Base-by-base conservation (phyloP, 2,888 invertebrate species). In the Lepidocyrtoides sp. region DNA sequence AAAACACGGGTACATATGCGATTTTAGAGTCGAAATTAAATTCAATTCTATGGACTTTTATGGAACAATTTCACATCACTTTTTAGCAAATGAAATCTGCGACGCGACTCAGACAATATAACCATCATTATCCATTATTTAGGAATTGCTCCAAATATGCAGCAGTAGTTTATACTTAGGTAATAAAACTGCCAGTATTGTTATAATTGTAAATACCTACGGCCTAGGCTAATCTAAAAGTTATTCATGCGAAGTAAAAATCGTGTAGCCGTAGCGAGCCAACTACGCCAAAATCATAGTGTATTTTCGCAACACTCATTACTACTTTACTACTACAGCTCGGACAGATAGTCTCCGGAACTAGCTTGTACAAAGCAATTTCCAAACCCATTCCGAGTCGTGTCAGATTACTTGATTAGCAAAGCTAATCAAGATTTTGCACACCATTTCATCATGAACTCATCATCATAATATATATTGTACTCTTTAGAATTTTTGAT, bases 141-240 rank as follows among this genome's bases (percentile, higher is more conserved):
- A n/a, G 48, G 48, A 48, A 75, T 75, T 26, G 26, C 44, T 48
- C n/a, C 48, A 23, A 54, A 36, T 36, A n/a, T 60, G 10, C 2
- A 23, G 14, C 17, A 20, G 32, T 20, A 57, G 75, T 75, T 48
- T 48, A 44, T 3, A 26, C 17, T 23, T 26, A 75, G 26, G 44
- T 10, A 63, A 17, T 44, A 41, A 48, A 75, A 75, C 23, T 72
- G 48, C 48, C 26, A 41, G 10, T 48, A n/a, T 26, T 75, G 48
- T 20, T 26, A 66, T 32, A 57, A 57, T 36, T 36, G 36, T 36
- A 36, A 48, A 69, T 36, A 32, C 17, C 17, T 44, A 23, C 32
- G 54, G 14, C 66, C 72, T 85, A 69, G 85, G 85, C 12, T 72
- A 85, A 85, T 72, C 72, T 54, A 72, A 85, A 85, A 85, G 36